Percentiles rank a stretch among this genome's conserved stretches.
Evolutionary conservation across 2,113 vertebrate genomes (phyloP).

Genomic region (Cyprinus carpio): DNA sequence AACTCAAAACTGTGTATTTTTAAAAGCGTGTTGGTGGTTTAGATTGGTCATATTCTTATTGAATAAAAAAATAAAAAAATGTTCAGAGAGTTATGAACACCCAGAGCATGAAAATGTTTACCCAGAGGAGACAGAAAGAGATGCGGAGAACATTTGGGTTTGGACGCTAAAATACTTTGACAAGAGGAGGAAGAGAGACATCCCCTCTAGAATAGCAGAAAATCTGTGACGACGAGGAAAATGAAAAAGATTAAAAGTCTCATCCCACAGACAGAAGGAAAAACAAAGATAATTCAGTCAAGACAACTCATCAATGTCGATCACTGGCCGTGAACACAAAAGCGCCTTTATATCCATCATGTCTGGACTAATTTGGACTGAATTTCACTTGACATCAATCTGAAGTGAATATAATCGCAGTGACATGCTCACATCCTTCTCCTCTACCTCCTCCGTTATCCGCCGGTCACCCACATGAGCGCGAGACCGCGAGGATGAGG

Average conservation of each 20-base stretch:
- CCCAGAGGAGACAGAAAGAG: background rate
- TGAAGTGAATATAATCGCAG: slow-evolving; percentile 35
- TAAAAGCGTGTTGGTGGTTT: too few relatives aligned
- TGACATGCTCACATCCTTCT: slow-evolving; percentile 31
- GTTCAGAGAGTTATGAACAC: background rate
- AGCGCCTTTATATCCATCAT: background rate
- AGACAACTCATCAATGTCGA: background rate
- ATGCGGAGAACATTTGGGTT: slow-evolving; percentile 12
- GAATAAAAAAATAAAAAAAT: background rate
- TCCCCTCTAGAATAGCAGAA: background rate
- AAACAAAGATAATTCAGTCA: background rate
- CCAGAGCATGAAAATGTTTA: too few relatives aligned
- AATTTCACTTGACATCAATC: slow-evolving; percentile 25
- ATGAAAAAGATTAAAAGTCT: background rate
- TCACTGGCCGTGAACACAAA: too few relatives aligned
- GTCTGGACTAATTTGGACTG: background rate
- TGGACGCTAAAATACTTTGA: slow-evolving; percentile 32
- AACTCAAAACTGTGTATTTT: too few relatives aligned
- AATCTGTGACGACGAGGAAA: background rate
- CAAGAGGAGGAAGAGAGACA: background rate
- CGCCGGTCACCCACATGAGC: slow-evolving; percentile 53
- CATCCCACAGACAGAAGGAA: background rate
- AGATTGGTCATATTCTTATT: background rate
- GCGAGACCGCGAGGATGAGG: slow-evolving; percentile 68
- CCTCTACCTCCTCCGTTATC: slow-evolving; percentile 28